These are phyloP conservation scores for Coleophora flavipennella DNA, from an alignment of 2,888 invertebrate genomes.

Conservation along the genomic window DNA sequence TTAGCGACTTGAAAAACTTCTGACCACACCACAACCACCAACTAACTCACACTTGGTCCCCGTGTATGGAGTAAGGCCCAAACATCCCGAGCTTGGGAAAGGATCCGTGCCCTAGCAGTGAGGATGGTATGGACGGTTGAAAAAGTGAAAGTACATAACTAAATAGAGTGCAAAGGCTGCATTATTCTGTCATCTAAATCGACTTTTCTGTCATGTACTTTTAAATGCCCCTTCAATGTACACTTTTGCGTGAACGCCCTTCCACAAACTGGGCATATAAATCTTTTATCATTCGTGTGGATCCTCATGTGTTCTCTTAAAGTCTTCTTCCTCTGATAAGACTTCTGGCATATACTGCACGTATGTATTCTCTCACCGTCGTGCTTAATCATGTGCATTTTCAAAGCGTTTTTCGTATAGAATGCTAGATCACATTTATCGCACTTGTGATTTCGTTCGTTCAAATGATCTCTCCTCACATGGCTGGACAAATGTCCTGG, in stretches of 20 bases:
- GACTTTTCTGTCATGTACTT: conserved; percentile 50
- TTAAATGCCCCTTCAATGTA: conserved; percentile 57
- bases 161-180: conserved; percentile 34
- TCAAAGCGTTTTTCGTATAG: conserved; percentile 66
- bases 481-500: conserved; percentile 61
- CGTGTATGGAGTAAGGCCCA: too few relatives aligned
- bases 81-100: too few relatives aligned
- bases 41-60: too few relatives aligned
- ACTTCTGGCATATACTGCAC: conserved; percentile 65
- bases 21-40: too few relatives aligned
- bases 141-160: too few relatives aligned
- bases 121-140: too few relatives aligned
- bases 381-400: conserved; percentile 72
- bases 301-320: conserved; percentile 57
- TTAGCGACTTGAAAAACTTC: too few relatives aligned
- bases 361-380: conserved; percentile 66
- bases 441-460: conserved; percentile 62
- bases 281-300: conserved; percentile 59
- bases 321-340: conserved; percentile 60
- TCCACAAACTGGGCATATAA: conserved; percentile 57
- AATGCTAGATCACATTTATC: conserved; percentile 67
- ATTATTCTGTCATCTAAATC: conserved; percentile 36
- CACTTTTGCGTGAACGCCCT: conserved; percentile 64
- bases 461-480: conserved; percentile 55
- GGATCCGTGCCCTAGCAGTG: too few relatives aligned